Base-by-base conservation (phyloP, 2,888 invertebrate genomes). In the Cerastis leucographa region DNA sequence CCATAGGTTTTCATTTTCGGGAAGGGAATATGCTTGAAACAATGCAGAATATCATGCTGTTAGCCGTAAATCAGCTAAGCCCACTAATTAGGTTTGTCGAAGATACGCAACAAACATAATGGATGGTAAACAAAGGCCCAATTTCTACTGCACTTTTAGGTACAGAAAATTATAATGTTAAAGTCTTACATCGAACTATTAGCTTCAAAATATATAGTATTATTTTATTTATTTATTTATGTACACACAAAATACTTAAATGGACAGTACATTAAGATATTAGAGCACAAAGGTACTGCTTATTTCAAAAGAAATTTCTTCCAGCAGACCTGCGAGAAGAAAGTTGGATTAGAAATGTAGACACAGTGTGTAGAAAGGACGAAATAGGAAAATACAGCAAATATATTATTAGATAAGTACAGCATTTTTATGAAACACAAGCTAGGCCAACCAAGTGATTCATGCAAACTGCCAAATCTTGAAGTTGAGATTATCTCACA, bases 401-500 rank as follows among this genome's bases (percentile, higher is more conserved):
- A n/a, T n/a, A n/a, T 42, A 14, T 44, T 42, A 81, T 64, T 29
- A 46, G 14, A 76, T 29, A 75, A 29, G 51, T 14, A 9, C 2
- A 44, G 19, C 6, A 12, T 22, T 82, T 29, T 3, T 11, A 22
- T 35, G 17, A 56, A 84, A 42, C 6, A 44, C 5, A 8, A 62
- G 17, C 19, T n/a, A 35, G 7, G 35, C 51, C 35, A 59, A 65
- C 65, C 65, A 68, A 65, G 46, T 49, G 17, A 46, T 29, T 56
- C 25, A 42, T 56, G 19, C 29, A 59, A 74, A 77, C 64, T 19
- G 25, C 14, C 59, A 61, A 74, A 70, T 69, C 88, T 87, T 85
- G 81, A 83, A 78, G 80, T 74, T 85, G 75, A 80, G 88, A 89
- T 88, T 82, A 88, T 80, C 79, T 84, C 81, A 82, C 88, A 88